Evolutionary conservation across 1,140 invertebrate species (phyloP), one percentile per base, ranked within the genome.

Genomic region (Palaemon carinicauda): DNA sequence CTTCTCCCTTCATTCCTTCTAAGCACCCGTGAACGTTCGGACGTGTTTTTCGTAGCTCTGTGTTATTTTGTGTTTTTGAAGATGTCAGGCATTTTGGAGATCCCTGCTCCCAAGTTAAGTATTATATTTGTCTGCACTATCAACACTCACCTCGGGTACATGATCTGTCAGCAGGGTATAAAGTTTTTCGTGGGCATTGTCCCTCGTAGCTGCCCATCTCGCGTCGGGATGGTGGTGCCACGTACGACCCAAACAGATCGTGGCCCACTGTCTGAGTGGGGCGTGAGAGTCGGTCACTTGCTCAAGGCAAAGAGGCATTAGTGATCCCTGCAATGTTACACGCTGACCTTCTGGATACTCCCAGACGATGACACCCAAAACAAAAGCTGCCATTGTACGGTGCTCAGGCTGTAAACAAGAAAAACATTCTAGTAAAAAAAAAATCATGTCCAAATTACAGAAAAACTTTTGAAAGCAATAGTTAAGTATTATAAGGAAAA

Each of bases 151-250:
- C 93, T 98, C 97, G 31, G 97, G 96, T 53, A 95, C 94, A 50
- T 94, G 92, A 92, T 98, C 96, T 80, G 93, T 92, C 12, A 98
- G 92, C 73, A 98, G 92, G 51, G 92, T 93, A 90, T 95, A 96
- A 1, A 99, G 93, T 92, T 99, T 98, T 91, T 99, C 98, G 92
- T 98, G 97, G 10, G 98, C 98, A 87, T 95, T 95, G 91, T 99
- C 97, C n/a, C 98, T 93, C 17, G 97, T 98, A 14, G 97, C 98
- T 74, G 96, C 97, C 98, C 98, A 99, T 84, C 97, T 94, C 27
- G 98, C 98, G 90, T 95, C 95, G 90, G 98, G 96, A 91, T 96
- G 98, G 90, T 97, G 95, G 87, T 96, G 95, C 98, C 98, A 99
- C 41, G 98, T 93, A 90, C 96, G 93, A n/a, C 96, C 97, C 74